Conservation (phyloP, 2,888 invertebrate genomes). For the Ptilodon capucinus region DNA sequence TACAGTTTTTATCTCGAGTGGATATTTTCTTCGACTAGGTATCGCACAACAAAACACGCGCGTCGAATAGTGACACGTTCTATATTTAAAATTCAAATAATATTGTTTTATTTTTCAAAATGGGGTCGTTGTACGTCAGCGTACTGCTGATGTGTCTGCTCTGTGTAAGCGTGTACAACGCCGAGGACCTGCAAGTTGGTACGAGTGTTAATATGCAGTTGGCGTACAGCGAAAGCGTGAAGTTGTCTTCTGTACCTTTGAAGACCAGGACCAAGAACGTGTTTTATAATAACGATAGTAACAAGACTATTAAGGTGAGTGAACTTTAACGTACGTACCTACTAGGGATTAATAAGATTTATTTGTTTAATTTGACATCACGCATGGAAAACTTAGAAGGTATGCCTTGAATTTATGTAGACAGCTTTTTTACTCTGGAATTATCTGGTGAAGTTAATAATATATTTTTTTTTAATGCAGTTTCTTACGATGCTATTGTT, state of each 20-base stretch:
- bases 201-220: conserved; percentile 43
- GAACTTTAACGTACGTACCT: not conserved
- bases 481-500: too few relatives aligned
- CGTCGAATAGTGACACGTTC: not conserved
- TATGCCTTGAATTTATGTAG: too few relatives aligned
- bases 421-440: too few relatives aligned
- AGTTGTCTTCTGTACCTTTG: conserved; percentile 52
- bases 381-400: too few relatives aligned
- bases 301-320: conserved; percentile 57
- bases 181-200: conserved; percentile 54
- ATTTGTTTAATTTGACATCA: too few relatives aligned
- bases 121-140: conserved; percentile 9
- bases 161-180: conserved; percentile 22
- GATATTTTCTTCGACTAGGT: not conserved
- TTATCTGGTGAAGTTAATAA: too few relatives aligned
- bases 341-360: too few relatives aligned
- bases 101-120: conserved; percentile 6
- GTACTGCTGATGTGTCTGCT: conserved; percentile 8
- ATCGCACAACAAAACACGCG: not conserved
- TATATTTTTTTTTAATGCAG: too few relatives aligned
- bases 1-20: too few relatives aligned
- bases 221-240: conserved; percentile 54
- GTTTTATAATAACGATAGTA: conserved; percentile 53
- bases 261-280: conserved; percentile 60
- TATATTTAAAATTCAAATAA: not conserved